Base-by-base conservation (phyloP, 2,113 vertebrate genomes). In the Heteronetta atricapilla region DNA sequence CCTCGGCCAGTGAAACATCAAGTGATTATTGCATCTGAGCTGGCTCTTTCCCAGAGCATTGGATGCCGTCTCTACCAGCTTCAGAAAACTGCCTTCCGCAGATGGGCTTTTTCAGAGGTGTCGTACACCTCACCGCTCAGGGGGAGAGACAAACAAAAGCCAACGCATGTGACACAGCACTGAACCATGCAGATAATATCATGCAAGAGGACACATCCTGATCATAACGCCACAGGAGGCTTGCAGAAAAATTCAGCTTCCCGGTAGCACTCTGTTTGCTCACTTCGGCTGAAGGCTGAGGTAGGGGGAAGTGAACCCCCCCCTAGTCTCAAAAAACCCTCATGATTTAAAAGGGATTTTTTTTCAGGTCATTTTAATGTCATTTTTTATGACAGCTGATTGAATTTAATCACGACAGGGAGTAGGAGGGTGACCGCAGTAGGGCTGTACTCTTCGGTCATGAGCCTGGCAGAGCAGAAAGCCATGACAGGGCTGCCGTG, bases 71-170 rank as follows among this genome's bases (percentile, higher is more conserved):
- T 94, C 69, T 17, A 52, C 11, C 62, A 69, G 84, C 53, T 93
- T 93, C 34, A 0, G 86, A 44, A 92, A 89, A 74, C 91, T 90
- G 81, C 83, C 74, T 94, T 55, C 94, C 84, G 78, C 91, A 95
- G 95, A 95, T 89, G 91, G 91, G 89, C 50, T 91, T 90, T 83
- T 88, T 89, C 84, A 91, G 89, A 91, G 91, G 86, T 94, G 89
- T 66, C 2, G 1, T 76, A 85, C 83, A 91, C 91, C 89, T 89
- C 91, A 79, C 66, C 1, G 6, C 94, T 92, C 82, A 94, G 50
- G 31, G 67, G 75, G 73, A 91, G 87, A 85, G 78, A 48, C 82
- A 89, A 95, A 91, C 81, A 94, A 66, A 95, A 95, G 67, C 87
- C 96, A 89, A 59, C 3, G 1, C 87, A 2, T 73, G 82, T 89